Conservation (phyloP, 2,113 vertebrate genomes). For the Rhagologus leucostigma region DNA sequence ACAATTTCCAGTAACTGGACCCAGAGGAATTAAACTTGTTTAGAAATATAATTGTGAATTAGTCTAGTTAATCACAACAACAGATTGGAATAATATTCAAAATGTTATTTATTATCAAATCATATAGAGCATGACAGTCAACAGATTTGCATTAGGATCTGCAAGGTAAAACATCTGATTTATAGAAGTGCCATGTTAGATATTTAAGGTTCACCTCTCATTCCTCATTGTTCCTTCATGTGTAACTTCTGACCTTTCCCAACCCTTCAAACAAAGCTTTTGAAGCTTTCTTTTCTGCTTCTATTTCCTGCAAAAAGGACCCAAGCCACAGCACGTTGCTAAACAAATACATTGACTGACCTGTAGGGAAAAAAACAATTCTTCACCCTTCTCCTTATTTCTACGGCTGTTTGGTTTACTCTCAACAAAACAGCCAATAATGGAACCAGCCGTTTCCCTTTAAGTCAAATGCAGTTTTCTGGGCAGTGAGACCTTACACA, state of each 20-base stretch:
- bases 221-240: neutral
- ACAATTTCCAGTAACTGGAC: neutral
- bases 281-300: neutral
- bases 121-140: neutral
- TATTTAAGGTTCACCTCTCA: neutral
- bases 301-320: neutral
- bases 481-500: neutral
- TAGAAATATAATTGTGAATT: neutral
- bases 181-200: neutral
- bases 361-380: neutral
- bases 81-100: neutral
- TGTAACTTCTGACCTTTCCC: neutral
- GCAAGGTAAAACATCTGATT: neutral
- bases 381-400: neutral
- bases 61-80: neutral
- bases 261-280: neutral
- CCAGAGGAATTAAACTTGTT: neutral
- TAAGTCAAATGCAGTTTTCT: neutral
- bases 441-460: accelerated
- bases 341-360: neutral
- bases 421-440: neutral
- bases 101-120: neutral
- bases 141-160: neutral
- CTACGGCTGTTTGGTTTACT: neutral
- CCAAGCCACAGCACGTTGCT: accelerated